Conservation (phyloP, 1,140 invertebrate genomes). For the Hylaeus anthracinus region DNA sequence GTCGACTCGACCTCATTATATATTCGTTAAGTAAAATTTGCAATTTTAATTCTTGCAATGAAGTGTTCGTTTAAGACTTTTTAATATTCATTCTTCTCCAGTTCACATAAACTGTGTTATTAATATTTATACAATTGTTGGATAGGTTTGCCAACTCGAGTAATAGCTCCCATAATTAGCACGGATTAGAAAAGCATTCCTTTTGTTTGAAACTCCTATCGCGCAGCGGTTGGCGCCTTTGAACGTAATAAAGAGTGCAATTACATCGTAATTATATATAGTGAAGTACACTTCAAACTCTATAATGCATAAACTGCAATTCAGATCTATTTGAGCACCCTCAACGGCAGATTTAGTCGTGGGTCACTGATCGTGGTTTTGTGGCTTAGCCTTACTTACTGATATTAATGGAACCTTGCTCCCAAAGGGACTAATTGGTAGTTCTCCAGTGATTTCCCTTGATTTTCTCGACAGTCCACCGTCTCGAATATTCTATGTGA, state of each 20-base stretch:
- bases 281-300: conserved; percentile 5
- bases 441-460: background rate
- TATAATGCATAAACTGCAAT: conserved; percentile 22
- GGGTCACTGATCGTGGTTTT: conserved; percentile 30
- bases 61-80: no score
- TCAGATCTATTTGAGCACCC: conserved; percentile 12
- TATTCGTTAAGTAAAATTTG: no score
- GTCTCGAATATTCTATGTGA: background rate
- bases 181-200: background rate
- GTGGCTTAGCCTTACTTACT: conserved; percentile 24
- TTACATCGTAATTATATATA: conserved; percentile 30
- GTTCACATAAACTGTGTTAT: no score
- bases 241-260: conserved; percentile 13
- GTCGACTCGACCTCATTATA: no score
- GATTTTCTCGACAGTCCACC: conserved; percentile 1
- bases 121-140: background rate
- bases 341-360: conserved; percentile 24
- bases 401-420: conserved; percentile 12
- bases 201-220: background rate
- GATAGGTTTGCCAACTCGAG: background rate
- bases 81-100: no score
- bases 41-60: no score
- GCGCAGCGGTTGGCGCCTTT: background rate
- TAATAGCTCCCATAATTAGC: background rate
- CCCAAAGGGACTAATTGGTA: conserved; percentile 34